Percentiles rank a stretch among this genome's conserved stretches.
Conservation (phyloP, 1,140 invertebrate species). For the Micrasema longulum region DNA sequence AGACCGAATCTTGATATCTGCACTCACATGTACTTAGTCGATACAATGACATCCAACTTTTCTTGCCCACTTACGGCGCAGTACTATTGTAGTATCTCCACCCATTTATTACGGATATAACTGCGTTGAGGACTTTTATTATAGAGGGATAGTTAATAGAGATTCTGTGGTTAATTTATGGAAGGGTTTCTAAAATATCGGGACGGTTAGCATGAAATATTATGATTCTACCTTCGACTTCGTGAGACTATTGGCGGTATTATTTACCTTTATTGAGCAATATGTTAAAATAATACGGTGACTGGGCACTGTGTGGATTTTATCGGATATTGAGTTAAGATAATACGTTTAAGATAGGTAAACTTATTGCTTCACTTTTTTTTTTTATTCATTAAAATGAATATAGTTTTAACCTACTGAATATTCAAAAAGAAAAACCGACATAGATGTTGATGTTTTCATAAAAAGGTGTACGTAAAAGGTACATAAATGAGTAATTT, state of each 20-base stretch:
- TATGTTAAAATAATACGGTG: conserved; percentile 27
- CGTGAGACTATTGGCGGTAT: conserved; percentile 34
- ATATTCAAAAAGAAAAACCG: too few relatives aligned
- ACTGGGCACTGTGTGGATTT: conserved; percentile 10
- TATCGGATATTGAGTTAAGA: background rate
- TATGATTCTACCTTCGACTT: conserved; percentile 43
- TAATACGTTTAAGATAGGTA: too few relatives aligned
- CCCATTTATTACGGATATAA: conserved; percentile 35
- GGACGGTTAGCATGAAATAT: conserved; percentile 50
- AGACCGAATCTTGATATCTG: too few relatives aligned
- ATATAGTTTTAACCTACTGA: too few relatives aligned
- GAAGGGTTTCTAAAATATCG: conserved; percentile 48
- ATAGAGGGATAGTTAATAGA: conserved; percentile 34
- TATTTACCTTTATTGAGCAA: conserved; percentile 49
- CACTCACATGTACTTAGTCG: too few relatives aligned
- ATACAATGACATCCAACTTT: too few relatives aligned
- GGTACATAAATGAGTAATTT: too few relatives aligned
- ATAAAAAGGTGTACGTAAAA: too few relatives aligned
- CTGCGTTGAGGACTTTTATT: conserved; percentile 39
- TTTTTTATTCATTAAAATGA: too few relatives aligned
- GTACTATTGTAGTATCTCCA: background rate
- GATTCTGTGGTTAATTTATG: conserved; percentile 37
- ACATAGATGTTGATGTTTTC: too few relatives aligned
- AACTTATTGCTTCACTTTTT: too few relatives aligned
- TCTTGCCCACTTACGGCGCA: too few relatives aligned